Percentiles rank a stretch among this genome's conserved stretches.
phyloP scores from a whole-genome alignment of 2,888 invertebrate species.

The Gnatocerus cornutus region DNA sequence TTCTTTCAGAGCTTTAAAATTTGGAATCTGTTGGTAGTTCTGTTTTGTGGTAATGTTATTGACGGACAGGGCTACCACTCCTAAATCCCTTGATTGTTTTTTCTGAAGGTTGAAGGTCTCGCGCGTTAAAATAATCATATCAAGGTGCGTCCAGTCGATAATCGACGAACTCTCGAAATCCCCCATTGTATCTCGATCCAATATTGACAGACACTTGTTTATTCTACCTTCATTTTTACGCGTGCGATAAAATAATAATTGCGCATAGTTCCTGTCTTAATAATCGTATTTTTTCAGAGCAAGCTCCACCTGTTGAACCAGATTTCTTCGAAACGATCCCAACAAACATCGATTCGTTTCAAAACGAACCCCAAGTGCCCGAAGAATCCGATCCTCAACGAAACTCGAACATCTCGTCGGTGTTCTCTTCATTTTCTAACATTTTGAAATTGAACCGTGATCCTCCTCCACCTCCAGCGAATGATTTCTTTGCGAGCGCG shows the following conservation, averaged over 20 bases:
- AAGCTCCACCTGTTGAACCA: slow-evolving; percentile 6
- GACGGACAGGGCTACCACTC: too few relatives aligned
- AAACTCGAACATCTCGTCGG: slow-evolving; percentile 73
- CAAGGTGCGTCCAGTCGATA: slow-evolving; percentile 19
- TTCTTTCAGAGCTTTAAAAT: too few relatives aligned
- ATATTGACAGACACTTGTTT: slow-evolving; percentile 36
- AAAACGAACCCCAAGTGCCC: slow-evolving; percentile 23
- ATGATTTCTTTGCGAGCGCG: slow-evolving; percentile 53
- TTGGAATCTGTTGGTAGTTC: too few relatives aligned
- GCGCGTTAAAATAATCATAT: slow-evolving; percentile 5
- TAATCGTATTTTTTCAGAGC: slow-evolving; percentile 35
- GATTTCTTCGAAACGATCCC: slow-evolving; percentile 35
- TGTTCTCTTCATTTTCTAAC: slow-evolving; percentile 77
- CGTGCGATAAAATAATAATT: slow-evolving; percentile 10
- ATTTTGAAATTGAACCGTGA: slow-evolving; percentile 65
- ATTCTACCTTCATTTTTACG: slow-evolving; percentile 6
- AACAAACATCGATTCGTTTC: slow-evolving; percentile 33
- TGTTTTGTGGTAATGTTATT: too few relatives aligned
- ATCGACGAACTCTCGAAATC: slow-evolving; percentile 22
- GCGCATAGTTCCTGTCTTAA: slow-evolving; percentile 28
- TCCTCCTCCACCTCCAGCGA: slow-evolving; percentile 35
- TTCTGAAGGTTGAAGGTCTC: too few relatives aligned
- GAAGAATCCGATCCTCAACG: slow-evolving; percentile 16
- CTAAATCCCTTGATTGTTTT: too few relatives aligned
- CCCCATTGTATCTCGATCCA: slow-evolving; percentile 1